These are phyloP conservation scores for Gasteruption jaculator DNA, from an alignment of 2,888 invertebrate species.

Conservation along the genomic window DNA sequence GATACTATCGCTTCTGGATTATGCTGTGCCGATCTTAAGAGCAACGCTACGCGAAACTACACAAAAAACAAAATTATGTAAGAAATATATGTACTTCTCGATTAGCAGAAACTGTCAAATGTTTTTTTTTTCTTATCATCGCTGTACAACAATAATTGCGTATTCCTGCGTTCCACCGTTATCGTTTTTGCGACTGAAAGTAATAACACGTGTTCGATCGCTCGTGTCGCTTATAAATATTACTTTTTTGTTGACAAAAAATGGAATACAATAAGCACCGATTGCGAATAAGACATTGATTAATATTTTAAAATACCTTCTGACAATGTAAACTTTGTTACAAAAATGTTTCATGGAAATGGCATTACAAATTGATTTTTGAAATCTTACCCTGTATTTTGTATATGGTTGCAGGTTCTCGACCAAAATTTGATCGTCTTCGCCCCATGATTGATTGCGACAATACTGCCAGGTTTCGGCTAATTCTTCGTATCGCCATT, in stretches of 20 bases:
- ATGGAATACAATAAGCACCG: no score
- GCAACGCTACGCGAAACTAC: slow-evolving; percentile 85
- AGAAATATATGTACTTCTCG: background rate
- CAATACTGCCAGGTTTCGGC: slow-evolving; percentile 80
- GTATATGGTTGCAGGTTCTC: slow-evolving; percentile 82
- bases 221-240: no score
- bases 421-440: slow-evolving; percentile 64
- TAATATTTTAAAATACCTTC: no score
- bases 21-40: slow-evolving; percentile 62
- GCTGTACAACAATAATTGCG: no score
- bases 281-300: background rate
- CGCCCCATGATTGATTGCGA: slow-evolving; percentile 67
- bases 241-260: no score
- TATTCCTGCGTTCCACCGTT: no score
- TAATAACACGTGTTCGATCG: no score
- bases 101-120: background rate
- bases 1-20: slow-evolving; percentile 68
- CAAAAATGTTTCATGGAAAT: background rate
- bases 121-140: no score
- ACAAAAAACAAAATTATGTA: no score
- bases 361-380: slow-evolving; percentile 1
- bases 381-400: slow-evolving; percentile 72
- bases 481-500: slow-evolving; percentile 71
- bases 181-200: no score
- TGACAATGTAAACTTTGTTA: no score